phyloP scores from a whole-genome alignment of 2,113 vertebrate genomes.

The Ceyx margarethae region DNA sequence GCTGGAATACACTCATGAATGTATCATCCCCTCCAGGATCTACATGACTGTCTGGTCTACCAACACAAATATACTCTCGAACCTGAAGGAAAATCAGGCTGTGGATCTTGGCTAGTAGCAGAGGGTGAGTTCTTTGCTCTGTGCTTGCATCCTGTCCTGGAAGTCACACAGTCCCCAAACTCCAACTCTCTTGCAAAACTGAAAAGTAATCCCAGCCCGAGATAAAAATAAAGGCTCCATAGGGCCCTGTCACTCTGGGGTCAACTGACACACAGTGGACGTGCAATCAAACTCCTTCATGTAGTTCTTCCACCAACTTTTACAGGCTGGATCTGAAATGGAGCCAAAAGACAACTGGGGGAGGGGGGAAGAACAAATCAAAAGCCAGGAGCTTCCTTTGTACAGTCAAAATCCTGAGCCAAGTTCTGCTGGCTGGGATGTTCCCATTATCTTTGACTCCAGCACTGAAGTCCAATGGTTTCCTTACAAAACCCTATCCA shows the following conservation, averaged over 20 bases:
- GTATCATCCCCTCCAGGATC: not conserved
- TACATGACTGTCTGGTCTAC: not conserved
- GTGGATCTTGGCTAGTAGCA: conserved; percentile 5
- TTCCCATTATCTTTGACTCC: not conserved
- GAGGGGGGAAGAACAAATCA: not conserved
- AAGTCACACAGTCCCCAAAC: not conserved
- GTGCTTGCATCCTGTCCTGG: conserved; percentile 16
- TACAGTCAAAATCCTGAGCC: not conserved
- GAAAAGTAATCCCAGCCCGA: not conserved
- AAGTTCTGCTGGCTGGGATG: not conserved
- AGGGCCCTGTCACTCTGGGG: conserved; percentile 2
- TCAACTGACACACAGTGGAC: not conserved
- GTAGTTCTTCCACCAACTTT: not conserved
- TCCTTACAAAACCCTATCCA: not conserved
- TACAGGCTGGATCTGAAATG: not conserved
- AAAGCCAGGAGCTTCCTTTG: not conserved
- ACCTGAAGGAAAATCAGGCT: not conserved
- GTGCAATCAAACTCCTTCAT: not conserved
- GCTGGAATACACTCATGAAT: not conserved
- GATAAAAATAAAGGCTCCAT: conserved; percentile 15
- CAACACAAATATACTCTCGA: not conserved
- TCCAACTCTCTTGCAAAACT: not conserved
- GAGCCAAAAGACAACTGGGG: not conserved
- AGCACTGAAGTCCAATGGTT: not conserved
- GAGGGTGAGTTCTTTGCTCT: not conserved